These are phyloP conservation scores for Allobates femoralis DNA, from an alignment of 2,797 vertebrate genomes.

Conservation along the genomic window DNA sequence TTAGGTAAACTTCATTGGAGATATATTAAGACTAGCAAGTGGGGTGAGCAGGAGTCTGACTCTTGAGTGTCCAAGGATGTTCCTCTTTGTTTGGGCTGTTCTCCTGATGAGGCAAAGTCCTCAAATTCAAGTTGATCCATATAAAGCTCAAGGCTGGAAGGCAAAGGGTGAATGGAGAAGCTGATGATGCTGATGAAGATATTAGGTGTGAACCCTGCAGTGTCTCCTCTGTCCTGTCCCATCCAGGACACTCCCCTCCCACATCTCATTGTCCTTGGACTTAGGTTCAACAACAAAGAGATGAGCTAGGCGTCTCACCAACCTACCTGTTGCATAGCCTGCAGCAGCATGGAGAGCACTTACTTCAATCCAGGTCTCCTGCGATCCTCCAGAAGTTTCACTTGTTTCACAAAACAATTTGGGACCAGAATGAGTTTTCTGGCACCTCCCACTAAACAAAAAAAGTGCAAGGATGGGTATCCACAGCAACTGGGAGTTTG, in stretches of 20 bases:
- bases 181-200: conserved; percentile 42
- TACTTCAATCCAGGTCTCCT: conserved; percentile 32
- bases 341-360: conserved; percentile 60
- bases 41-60: conserved; percentile 51
- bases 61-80: conserved; percentile 73
- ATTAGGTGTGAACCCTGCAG: conserved; percentile 62
- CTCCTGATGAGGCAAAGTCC: conserved; percentile 68
- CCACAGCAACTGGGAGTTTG: conserved; percentile 47
- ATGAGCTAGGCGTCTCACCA: conserved; percentile 68
- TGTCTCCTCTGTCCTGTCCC: conserved; percentile 25
- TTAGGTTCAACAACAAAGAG: conserved; percentile 76
- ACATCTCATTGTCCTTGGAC: conserved; percentile 34
- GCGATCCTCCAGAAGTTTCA: conserved; percentile 46
- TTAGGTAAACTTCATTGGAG: conserved; percentile 49
- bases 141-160: background rate
- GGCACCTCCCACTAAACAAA: conserved; percentile 58
- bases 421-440: conserved; percentile 45
- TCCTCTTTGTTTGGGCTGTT: conserved; percentile 79
- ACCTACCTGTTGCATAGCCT: conserved; percentile 90
- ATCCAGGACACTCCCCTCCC: background rate
- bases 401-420: conserved; percentile 57
- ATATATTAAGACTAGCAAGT: conserved; percentile 62
- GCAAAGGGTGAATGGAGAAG: background rate
- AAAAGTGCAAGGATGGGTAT: conserved; percentile 55
- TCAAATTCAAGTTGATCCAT: conserved; percentile 30